Evolutionary conservation across 2,888 invertebrate species (phyloP).

Genomic region (Cistogaster globosa): DNA sequence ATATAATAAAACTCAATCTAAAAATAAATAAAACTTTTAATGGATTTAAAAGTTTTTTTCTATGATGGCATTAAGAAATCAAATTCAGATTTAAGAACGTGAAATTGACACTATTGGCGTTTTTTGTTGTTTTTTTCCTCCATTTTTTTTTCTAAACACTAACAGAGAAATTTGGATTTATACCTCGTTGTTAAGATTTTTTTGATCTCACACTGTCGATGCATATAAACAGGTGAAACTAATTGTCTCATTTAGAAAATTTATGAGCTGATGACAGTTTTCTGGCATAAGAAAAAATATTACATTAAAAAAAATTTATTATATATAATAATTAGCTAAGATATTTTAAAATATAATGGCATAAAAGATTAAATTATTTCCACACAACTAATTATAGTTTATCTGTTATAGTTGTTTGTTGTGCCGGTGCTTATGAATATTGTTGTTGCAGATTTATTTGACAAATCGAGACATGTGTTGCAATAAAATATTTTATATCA

Average conservation of each 20-base stretch:
- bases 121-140: too few species aligned
- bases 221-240: too few species aligned
- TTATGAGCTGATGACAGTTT: slow-evolving; percentile 65
- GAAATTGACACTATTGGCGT: too few species aligned
- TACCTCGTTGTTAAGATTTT: too few species aligned
- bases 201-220: too few species aligned
- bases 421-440: slow-evolving; percentile 14
- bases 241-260: slow-evolving; percentile 8
- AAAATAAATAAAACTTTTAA: too few species aligned
- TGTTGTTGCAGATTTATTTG: not conserved
- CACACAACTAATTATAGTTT: slow-evolving; percentile 30
- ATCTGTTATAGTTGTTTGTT: not conserved
- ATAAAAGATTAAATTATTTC: slow-evolving; percentile 46
- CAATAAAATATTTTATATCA: slow-evolving; percentile 38
- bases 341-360: slow-evolving; percentile 28
- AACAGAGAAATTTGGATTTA: too few species aligned
- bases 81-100: too few species aligned
- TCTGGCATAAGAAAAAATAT: slow-evolving; percentile 37
- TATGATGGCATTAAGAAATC: too few species aligned
- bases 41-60: too few species aligned
- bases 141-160: too few species aligned
- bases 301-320: slow-evolving; percentile 28
- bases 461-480: slow-evolving; percentile 2
- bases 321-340: slow-evolving; percentile 33
- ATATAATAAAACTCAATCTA: too few species aligned